These are phyloP conservation scores for Rhinella marina DNA, from an alignment of 2,797 vertebrate species.

Conservation along the genomic window DNA sequence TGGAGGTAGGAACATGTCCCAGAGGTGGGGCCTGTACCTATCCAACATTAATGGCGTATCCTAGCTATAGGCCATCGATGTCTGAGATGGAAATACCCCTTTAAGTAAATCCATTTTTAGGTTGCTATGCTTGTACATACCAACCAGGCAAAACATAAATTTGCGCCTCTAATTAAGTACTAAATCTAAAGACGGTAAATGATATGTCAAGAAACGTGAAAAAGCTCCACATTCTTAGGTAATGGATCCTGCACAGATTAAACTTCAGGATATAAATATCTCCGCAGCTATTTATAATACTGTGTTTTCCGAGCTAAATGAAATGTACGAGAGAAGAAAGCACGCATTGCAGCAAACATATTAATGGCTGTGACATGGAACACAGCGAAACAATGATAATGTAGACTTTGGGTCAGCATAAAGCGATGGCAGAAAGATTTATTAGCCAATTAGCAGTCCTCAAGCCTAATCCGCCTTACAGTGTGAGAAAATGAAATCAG, in stretches of 20 bases:
- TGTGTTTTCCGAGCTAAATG: background rate
- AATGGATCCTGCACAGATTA: background rate
- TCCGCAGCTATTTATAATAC: background rate
- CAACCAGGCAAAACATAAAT: background rate
- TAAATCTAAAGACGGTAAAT: background rate
- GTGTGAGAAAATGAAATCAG: background rate
- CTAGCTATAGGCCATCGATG: too few relatives aligned
- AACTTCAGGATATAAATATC: slow-evolving; percentile 13
- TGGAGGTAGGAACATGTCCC: too few relatives aligned
- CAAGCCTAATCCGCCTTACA: background rate
- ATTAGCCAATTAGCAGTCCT: slow-evolving; percentile 30
- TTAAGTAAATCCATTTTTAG: background rate
- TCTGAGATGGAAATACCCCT: too few relatives aligned
- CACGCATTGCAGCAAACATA: slow-evolving; percentile 50
- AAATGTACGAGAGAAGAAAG: slow-evolving; percentile 37
- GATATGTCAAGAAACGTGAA: background rate
- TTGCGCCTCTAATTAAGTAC: background rate
- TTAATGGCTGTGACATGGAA: slow-evolving; percentile 42
- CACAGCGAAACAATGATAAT: background rate
- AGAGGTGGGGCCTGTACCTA: too few relatives aligned
- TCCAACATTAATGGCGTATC: too few relatives aligned
- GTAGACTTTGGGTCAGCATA: slow-evolving; percentile 35
- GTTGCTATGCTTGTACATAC: background rate
- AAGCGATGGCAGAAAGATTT: slow-evolving; percentile 38
- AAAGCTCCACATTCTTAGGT: background rate